Conservation (phyloP, 1,140 invertebrate species). For the Catajapyx aquilonaris region DNA sequence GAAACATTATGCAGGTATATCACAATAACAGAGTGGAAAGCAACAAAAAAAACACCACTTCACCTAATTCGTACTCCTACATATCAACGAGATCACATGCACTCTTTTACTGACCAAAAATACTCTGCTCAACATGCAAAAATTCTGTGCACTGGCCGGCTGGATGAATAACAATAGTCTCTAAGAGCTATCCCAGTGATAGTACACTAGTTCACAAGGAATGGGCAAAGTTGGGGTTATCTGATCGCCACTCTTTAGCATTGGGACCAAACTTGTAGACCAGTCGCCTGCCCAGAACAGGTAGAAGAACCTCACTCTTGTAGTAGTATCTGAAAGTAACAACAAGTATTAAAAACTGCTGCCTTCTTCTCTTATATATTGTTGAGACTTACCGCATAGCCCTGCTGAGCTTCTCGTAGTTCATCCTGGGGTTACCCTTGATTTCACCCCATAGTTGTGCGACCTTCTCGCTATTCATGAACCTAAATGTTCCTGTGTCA, state of each 20-base stretch:
- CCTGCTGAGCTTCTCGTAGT: constrained; percentile 78
- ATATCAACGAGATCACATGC: no score
- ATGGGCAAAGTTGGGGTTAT: constrained; percentile 44
- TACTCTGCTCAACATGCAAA: no score
- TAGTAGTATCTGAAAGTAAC: constrained; percentile 52
- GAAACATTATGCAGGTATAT: no score
- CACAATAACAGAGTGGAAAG: no score
- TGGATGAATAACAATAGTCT: no score
- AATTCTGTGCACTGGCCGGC: no score
- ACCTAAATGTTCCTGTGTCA: constrained; percentile 63
- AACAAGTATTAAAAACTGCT: no score
- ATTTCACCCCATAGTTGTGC: constrained; percentile 69
- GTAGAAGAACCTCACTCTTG: constrained; percentile 53
- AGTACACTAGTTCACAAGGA: no score
- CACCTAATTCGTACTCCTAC: no score
- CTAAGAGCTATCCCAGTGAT: no score
- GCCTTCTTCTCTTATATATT: neutral
- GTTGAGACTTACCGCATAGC: constrained; percentile 53
- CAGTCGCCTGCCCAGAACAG: constrained; percentile 54
- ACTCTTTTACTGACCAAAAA: no score
- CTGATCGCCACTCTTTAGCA: constrained; percentile 46
- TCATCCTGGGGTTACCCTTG: constrained; percentile 79
- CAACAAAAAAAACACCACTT: no score
- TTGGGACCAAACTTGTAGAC: constrained; percentile 73
- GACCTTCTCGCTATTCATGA: constrained; percentile 73